Base-by-base conservation (phyloP, 2,888 invertebrate species). In the Adelognathus sp. region DNA sequence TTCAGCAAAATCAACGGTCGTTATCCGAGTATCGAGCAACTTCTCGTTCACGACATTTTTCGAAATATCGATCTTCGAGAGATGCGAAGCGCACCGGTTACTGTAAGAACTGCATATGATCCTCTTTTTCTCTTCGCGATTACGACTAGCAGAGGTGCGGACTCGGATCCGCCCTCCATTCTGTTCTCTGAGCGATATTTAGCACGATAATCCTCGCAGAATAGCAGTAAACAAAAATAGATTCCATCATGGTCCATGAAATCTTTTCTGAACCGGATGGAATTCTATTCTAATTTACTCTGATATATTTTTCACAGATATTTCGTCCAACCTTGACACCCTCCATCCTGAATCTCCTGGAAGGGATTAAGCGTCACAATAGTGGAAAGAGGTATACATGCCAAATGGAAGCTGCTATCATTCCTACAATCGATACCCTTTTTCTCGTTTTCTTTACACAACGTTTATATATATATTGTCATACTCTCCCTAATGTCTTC, bases 11-110 rank as follows among this genome's bases (percentile, higher is more conserved):
- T 93, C n/a, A 92, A 92, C 84, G 92, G 92, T 82, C 94, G 94
- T 76, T 95, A 95, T 83, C 97, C 97, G 61, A 94, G 93, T 67
- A 93, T 97, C 41, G 96, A 97, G 88, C 97, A 97, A 89, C 92
- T 98, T 86, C 93, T 96, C 72, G 93, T 96, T 63, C 96, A 96
- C 88, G 97, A 97, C 89, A 94, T 98, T 83, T 98, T 98, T 92
- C 93, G 97, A 84, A 96, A 96, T 90, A 97, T 98, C 80, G 97
- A 97, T 92, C 94, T 98, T 80, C 94, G 97, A 66, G 98, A 98
- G 92, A 94, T 98, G 94, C 94, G 96, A 89, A 96, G 97, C 50
- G 95, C 96, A 69, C 96, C 96, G 85, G 93, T 96, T 84, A 95
- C 95, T 88, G 96, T 96, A 91, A 93, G 93, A 16, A n/a, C n/a